These are phyloP conservation scores for Caenorhabditis afra DNA, from an alignment of 2,888 invertebrate genomes.

Conservation along the genomic window DNA sequence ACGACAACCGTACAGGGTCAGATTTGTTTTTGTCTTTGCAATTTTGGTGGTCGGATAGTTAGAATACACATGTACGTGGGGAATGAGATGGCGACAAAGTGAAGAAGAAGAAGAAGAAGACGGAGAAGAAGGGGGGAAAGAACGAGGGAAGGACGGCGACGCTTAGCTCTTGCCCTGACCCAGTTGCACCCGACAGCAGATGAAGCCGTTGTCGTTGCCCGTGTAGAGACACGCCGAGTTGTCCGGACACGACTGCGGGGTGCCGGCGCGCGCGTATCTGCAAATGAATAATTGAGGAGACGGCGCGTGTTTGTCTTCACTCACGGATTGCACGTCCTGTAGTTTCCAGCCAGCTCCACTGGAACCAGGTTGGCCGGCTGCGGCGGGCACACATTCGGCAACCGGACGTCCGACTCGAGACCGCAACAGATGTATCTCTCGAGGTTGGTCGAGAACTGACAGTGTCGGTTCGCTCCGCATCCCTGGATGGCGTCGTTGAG, in stretches of 20 bases:
- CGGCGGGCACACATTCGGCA: constrained; percentile 80
- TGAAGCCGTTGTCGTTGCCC: constrained; percentile 79
- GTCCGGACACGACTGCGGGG: constrained; percentile 77
- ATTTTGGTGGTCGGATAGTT: constrained; percentile 9
- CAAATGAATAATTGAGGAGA: constrained; percentile 9
- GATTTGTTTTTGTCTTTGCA: background rate
- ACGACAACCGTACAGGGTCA: constrained; percentile 29
- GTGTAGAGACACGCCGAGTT: constrained; percentile 79
- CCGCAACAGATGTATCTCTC: constrained; percentile 80
- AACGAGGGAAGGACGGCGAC: background rate
- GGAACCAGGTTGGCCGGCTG: constrained; percentile 79
- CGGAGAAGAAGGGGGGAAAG: background rate
- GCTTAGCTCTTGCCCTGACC: constrained; percentile 64
- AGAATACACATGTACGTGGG: constrained; percentile 51
- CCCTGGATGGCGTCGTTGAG: constrained; percentile 79
- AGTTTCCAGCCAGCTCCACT: constrained; percentile 78
- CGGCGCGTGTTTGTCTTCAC: constrained; percentile 2
- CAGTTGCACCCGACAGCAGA: constrained; percentile 79
- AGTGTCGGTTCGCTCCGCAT: constrained; percentile 79
- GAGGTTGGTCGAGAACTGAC: constrained; percentile 78
- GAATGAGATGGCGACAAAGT: constrained; percentile 51
- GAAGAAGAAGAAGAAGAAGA: constrained; percentile 25
- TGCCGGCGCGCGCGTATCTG: constrained; percentile 77
- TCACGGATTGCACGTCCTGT: constrained; percentile 70
- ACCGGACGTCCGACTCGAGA: constrained; percentile 77